Base-by-base conservation (phyloP, 2,113 vertebrate genomes). In the Junco hyemalis region DNA sequence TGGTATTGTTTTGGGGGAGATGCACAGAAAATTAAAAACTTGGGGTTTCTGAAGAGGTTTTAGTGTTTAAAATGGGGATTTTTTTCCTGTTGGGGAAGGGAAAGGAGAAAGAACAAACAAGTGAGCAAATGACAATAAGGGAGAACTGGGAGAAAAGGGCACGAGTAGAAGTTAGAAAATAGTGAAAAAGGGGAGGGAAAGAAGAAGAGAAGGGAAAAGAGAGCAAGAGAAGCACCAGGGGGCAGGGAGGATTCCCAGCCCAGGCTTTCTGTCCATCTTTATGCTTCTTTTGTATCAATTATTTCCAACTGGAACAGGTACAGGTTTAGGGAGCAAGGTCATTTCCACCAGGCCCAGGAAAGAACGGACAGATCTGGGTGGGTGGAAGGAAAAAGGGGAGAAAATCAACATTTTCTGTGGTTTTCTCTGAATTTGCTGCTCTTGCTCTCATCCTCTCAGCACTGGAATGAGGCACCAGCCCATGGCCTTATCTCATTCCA, bases 191-290 rank as follows among this genome's bases (percentile, higher is more conserved):
- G 17, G 0, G 7, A 85, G n/a, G 40, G 50, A 74, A 35, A 13
- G 23, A 56, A 20, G 25, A 65, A 15, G 25, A 36, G 8, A 28
- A 81, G 44, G 22, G 23, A 40, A 56, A 53, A 56, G n/a, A 53
- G 16, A 6, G 2, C n/a, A 63, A 47, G 73, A 56, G 61, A 40
- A 33, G 23, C 28, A 51, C 3, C 6, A 71, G 35, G n/a, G 78
- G 20, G 7, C 31, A 70, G 70, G 48, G 42, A 0, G 2, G 8
- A 7, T 3, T 57, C 53, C 24, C 51, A 16, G 47, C 0, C 9
- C 1, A 17, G 56, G 59, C n/a, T 5, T 60, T 8, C 24, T 87
- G 81, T 57, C 57, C 28, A 53, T 6, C 19, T 21, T 73, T 29
- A 33, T 18, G 15, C 26, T 65, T 12, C 11, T 63, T 65, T 59